Evolutionary conservation across 2,113 vertebrate species (phyloP).

Genomic region (Phalacrocorax pelagicus): DNA sequence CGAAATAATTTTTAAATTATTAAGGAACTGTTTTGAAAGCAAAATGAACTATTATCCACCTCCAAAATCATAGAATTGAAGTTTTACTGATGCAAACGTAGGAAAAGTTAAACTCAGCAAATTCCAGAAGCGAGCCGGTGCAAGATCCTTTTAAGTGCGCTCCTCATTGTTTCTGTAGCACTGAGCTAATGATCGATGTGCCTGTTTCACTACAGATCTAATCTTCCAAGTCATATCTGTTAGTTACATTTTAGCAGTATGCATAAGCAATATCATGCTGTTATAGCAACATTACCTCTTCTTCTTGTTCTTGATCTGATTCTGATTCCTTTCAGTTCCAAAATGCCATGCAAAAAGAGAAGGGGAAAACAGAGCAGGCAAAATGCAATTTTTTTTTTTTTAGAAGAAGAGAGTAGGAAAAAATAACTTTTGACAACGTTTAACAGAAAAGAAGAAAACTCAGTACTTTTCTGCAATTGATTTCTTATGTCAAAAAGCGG

Average conservation of each 20-base stretch:
- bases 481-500: not conserved
- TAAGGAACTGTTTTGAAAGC: not conserved
- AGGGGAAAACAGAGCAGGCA: slow-evolving; percentile 73
- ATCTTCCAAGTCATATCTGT: not conserved
- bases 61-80: not conserved
- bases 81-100: too few species aligned
- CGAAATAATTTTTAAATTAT: not conserved
- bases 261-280: not conserved
- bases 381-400: slow-evolving; percentile 65
- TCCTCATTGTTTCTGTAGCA: not conserved
- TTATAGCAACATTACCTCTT: slow-evolving; percentile 87
- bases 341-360: slow-evolving; percentile 74
- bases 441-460: not conserved
- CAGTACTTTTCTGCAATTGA: not conserved
- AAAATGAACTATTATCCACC: not conserved
- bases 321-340: slow-evolving; percentile 92
- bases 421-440: not conserved
- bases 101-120: not conserved
- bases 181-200: not conserved
- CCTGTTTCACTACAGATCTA: not conserved
- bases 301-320: slow-evolving; percentile 94
- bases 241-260: not conserved
- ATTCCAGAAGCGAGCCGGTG: not conserved
- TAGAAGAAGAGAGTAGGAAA: slow-evolving; percentile 36
- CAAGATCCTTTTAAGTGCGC: not conserved